Evolutionary conservation across 2,888 invertebrate genomes (phyloP).

Genomic region (Ligdia adustata): DNA sequence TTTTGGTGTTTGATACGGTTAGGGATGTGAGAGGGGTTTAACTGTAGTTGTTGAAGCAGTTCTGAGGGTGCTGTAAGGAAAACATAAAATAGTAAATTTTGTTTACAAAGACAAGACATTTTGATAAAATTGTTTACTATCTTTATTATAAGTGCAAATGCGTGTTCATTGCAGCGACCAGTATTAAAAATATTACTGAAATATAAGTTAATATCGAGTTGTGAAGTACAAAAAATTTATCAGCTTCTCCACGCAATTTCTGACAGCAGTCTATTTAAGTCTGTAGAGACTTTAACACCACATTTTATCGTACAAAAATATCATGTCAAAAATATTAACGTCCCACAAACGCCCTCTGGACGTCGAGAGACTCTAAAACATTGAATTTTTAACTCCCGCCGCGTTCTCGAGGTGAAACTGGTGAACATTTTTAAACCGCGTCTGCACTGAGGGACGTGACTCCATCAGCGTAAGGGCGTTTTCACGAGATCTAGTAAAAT

Average conservation of each 20-base stretch:
- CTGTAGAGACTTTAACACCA: neutral
- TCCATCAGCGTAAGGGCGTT: constrained; percentile 46
- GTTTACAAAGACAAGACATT: too few species aligned
- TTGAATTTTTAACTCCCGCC: constrained; percentile 64
- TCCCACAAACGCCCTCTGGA: constrained; percentile 37
- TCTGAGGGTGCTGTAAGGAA: too few species aligned
- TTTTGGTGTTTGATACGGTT: constrained; percentile 15
- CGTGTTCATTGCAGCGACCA: too few species aligned
- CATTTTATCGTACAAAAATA: constrained; percentile 11
- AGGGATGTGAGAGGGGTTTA: constrained; percentile 1
- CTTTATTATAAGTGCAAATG: too few species aligned
- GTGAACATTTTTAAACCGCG: constrained; percentile 58
- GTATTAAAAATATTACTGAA: too few species aligned
- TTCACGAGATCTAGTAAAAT: constrained; percentile 38
- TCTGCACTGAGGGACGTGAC: constrained; percentile 58
- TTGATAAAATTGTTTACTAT: too few species aligned
- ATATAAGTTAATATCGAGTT: too few species aligned
- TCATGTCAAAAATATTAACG: constrained; percentile 38
- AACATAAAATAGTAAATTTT: too few species aligned
- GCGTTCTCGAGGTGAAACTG: constrained; percentile 44
- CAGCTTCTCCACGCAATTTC: too few species aligned
- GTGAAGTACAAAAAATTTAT: too few species aligned
- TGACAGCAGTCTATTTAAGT: too few species aligned
- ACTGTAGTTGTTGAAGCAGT: neutral
- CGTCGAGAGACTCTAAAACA: constrained; percentile 48